Evolutionary conservation across 2,113 vertebrate genomes (phyloP).

Genomic region (Glaucomys volans): DNA sequence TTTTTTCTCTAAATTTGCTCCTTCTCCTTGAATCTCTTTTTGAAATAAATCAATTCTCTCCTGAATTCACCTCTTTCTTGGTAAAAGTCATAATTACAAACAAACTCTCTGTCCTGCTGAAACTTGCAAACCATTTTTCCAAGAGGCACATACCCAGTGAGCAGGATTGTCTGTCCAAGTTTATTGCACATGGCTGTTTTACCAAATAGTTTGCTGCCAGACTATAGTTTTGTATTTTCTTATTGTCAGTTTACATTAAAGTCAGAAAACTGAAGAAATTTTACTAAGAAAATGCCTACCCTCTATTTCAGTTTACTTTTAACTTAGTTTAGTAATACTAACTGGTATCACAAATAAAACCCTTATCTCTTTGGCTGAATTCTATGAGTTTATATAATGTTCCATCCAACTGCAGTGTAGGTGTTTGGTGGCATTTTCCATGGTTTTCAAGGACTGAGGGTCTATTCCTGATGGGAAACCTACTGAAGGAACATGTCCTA

Average conservation of each 20-base stretch:
- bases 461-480: background rate
- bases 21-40: background rate
- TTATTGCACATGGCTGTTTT: background rate
- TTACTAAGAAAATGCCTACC: background rate
- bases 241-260: background rate
- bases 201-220: background rate
- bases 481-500: background rate
- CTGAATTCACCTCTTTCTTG: background rate
- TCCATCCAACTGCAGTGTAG: background rate
- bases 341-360: background rate
- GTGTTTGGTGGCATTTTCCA: background rate
- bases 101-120: background rate
- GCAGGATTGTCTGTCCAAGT: background rate
- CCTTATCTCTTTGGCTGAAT: background rate
- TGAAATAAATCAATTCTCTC: constrained; percentile 7
- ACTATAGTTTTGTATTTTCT: background rate
- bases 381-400: background rate
- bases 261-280: background rate
- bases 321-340: background rate
- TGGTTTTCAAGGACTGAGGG: background rate
- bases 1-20: background rate
- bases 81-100: background rate
- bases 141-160: background rate
- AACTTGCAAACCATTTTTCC: background rate
- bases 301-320: background rate